These are phyloP conservation scores for Oreochromis tanganicae DNA, from an alignment of 2,113 vertebrate species.

Conservation along the genomic window DNA sequence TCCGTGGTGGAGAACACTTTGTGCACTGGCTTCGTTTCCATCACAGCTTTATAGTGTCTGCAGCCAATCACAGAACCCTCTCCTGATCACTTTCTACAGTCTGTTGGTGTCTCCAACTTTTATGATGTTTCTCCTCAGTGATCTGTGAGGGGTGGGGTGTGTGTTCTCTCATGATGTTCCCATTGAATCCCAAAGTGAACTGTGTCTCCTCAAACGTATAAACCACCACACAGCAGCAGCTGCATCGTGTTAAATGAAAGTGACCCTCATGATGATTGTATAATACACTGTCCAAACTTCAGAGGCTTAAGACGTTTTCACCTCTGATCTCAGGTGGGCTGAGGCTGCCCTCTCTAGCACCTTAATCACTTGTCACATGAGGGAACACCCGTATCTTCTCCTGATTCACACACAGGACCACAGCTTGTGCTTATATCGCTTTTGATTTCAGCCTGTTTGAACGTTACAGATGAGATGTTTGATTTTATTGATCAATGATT, in stretches of 20 bases:
- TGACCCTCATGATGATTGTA: neutral
- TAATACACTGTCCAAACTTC: neutral
- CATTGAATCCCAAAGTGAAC: neutral
- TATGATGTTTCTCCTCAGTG: neutral
- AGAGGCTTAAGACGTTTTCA: neutral
- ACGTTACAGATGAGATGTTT: neutral
- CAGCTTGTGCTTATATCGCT: neutral
- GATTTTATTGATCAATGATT: neutral
- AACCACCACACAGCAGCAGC: neutral
- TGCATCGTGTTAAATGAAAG: neutral
- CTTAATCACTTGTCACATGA: neutral
- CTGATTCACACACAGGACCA: neutral
- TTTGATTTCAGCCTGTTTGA: neutral
- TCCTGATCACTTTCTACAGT: neutral
- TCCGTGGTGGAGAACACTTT: neutral
- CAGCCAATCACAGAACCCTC: neutral
- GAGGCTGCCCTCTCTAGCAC: neutral
- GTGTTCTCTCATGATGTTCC: neutral
- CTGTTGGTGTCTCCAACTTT: neutral
- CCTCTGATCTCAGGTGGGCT: neutral
- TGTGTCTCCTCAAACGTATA: neutral
- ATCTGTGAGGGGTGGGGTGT: neutral
- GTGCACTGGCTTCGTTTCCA: neutral
- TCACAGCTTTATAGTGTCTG: neutral
- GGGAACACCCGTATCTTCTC: neutral